Evolutionary conservation across 2,113 vertebrate species (phyloP).

Genomic region (Callaeas wilsoni): DNA sequence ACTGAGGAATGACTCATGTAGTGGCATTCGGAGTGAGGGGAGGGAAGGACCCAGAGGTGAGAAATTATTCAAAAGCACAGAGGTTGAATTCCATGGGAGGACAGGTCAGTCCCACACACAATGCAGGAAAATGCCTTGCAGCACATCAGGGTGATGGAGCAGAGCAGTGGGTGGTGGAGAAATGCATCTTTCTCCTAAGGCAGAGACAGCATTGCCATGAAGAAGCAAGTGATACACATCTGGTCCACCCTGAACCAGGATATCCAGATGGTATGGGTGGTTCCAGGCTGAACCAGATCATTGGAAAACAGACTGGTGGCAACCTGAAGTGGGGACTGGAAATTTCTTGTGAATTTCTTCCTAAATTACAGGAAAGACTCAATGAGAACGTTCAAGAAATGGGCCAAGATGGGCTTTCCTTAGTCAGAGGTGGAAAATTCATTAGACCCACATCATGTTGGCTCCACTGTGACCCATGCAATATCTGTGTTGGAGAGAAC

Average conservation of each 20-base stretch:
- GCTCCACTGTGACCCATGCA: neutral
- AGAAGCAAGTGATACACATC: neutral
- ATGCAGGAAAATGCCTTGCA: neutral
- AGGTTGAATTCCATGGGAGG: neutral
- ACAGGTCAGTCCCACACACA: rapidly evolving
- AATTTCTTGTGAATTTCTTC: neutral
- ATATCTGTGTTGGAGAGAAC: neutral
- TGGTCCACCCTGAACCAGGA: neutral
- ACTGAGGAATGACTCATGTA: neutral
- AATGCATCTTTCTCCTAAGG: neutral
- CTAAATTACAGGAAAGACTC: neutral
- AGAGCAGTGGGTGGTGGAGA: neutral
- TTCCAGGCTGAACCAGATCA: neutral
- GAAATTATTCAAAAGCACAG: neutral
- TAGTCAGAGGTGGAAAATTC: neutral
- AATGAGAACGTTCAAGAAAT: neutral
- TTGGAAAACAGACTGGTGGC: neutral
- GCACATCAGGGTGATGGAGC: rapidly evolving
- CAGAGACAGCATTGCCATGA: neutral
- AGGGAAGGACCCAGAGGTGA: neutral
- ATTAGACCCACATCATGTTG: neutral
- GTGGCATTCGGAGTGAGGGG: neutral
- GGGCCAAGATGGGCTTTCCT: neutral
- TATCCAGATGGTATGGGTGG: neutral
- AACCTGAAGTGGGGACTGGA: neutral